phyloP scores from a whole-genome alignment of 30 jellyfish, hydroid and myxozoan genomes.

The Cassiopea xamachana region DNA sequence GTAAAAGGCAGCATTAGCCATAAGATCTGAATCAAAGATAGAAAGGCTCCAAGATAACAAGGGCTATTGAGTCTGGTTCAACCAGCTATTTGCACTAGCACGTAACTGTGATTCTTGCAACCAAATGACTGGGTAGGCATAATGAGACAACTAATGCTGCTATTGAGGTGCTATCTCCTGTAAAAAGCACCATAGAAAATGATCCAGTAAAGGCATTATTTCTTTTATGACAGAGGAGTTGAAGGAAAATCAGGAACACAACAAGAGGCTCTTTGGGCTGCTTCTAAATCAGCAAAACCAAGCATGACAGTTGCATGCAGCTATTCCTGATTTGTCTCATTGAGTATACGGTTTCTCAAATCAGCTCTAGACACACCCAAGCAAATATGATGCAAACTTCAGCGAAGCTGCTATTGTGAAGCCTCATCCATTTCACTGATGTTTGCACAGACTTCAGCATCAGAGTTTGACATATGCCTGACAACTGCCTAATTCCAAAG shows the following conservation, averaged over 20 bases:
- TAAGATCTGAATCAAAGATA: constrained; percentile 6
- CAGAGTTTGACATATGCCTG: too few species aligned
- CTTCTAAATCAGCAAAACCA: not conserved
- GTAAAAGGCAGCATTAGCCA: constrained; percentile 15
- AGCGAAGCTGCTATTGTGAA: not conserved
- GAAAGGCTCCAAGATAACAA: constrained; percentile 7
- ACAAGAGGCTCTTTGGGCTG: not conserved
- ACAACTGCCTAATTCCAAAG: not conserved
- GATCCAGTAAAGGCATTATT: constrained; percentile 24
- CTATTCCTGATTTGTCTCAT: not conserved
- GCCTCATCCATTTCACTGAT: too few species aligned
- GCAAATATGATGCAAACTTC: not conserved
- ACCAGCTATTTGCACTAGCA: constrained; percentile 37
- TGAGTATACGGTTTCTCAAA: not conserved
- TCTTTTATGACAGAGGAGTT: constrained; percentile 14
- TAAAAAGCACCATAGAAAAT: constrained; percentile 26
- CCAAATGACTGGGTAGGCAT: not conserved
- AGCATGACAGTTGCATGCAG: not conserved
- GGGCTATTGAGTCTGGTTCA: constrained; percentile 18
- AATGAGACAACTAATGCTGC: constrained; percentile 18
- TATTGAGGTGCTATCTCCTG: constrained; percentile 18
- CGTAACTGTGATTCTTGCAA: constrained; percentile 53
- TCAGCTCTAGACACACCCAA: not conserved
- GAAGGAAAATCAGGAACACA: constrained; percentile 3
- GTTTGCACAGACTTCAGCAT: too few species aligned